Evolutionary conservation across 2,888 invertebrate genomes (phyloP), one percentile per base, ranked within the genome.

Genomic region (Drosophila quasianomalipes): DNA sequence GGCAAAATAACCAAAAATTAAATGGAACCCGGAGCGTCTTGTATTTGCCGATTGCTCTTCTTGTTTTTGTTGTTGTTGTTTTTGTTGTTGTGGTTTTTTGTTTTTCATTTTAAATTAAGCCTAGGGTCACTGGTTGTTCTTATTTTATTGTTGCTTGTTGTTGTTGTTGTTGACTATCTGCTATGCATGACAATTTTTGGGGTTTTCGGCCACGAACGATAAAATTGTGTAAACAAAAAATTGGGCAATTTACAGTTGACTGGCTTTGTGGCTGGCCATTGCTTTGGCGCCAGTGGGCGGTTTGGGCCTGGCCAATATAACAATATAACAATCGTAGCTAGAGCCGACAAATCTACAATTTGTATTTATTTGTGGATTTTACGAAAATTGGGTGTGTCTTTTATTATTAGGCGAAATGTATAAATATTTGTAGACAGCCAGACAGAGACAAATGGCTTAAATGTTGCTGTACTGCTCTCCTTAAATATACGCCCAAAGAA

Each of bases 1-100:
- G 91, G 92, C 92, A 78, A 92, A 91, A 92, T 92, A 92, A 92
- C 92, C 92, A 92, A 92, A 92, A 92, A 91, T 91, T 92, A 91
- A 92, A 92, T 91, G 86, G 77, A 75, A 77, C 41, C 57, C 57
- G 39, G 9, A 57, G 37, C 51, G 47, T 63, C 44, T 67, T 49
- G n/a, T 59, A 44, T 19, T 52, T 30, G 33, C 22, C 33, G 28
- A 52, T n/a, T 22, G 41, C 49, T 41, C 4, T 22, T 4, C 12
- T 55, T 39, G 6, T 37, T 33, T 14, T 47, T 41, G 35, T 47
- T 41, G 39, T 57, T 63, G 53, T 57, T 71, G 39, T 57, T 63
- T 51, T 57, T 71, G 55, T 31, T 74, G 54, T 55, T 75, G 60
- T 70, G 58, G 60, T 52, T 70, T 63, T 61, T 64, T 65, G 51